Percentiles rank a stretch among this genome's conserved stretches.
Evolutionary conservation across 1,140 invertebrate genomes (phyloP).

Genomic region (Drosophila pruinosa): DNA sequence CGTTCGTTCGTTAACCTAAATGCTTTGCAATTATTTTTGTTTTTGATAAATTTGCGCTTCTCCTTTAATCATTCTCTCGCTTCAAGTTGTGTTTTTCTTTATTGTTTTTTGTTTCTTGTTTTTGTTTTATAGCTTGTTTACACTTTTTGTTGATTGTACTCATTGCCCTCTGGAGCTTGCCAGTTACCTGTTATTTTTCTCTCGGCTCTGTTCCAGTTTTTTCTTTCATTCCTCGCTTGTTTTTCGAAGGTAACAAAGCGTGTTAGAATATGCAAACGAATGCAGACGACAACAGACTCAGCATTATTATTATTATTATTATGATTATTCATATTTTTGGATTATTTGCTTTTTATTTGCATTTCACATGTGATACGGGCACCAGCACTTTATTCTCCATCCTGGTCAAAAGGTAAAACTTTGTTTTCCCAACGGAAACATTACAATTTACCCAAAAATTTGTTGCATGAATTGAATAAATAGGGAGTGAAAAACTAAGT

Average conservation of each 20-base stretch:
- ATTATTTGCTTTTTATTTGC: constrained; percentile 21
- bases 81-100: constrained; percentile 6
- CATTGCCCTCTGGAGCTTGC: constrained; percentile 61
- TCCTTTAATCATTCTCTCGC: constrained; percentile 30
- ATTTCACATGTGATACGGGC: neutral
- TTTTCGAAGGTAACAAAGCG: constrained; percentile 33
- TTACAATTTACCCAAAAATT: constrained; percentile 3
- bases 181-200: constrained; percentile 19
- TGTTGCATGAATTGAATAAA: constrained; percentile 6
- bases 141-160: constrained; percentile 72
- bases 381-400: neutral
- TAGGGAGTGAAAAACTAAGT: neutral
- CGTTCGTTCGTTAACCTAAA: constrained; percentile 13
- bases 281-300: neutral
- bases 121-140: constrained; percentile 48
- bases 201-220: neutral
- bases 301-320: constrained; percentile 5
- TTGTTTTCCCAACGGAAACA: constrained; percentile 5
- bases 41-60: constrained; percentile 23
- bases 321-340: constrained; percentile 6
- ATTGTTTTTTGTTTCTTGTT: constrained; percentile 6
- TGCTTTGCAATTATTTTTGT: constrained; percentile 58
- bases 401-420: constrained; percentile 7
- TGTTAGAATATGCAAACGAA: constrained; percentile 39
- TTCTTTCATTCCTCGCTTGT: neutral